A percentile compares a stretch with the other conserved stretches of the same genome.
These are phyloP conservation scores for Oryctes rhinoceros DNA, from an alignment of 1,140 invertebrate species.

Conservation along the genomic window DNA sequence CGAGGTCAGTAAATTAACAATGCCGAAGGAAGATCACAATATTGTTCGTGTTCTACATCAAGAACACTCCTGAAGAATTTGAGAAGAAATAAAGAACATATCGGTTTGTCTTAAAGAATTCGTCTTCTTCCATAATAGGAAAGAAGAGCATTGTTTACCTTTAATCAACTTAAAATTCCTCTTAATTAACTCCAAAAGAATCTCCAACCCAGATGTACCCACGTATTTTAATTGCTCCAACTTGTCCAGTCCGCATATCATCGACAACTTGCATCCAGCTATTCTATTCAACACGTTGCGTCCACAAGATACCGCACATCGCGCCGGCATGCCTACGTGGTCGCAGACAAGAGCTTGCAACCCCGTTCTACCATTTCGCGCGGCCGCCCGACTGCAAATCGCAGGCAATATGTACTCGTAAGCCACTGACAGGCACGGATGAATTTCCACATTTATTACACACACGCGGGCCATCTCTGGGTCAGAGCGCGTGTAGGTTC, in stretches of 20 bases:
- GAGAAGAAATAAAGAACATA: too few relatives aligned
- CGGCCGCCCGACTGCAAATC: not conserved
- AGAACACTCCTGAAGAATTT: too few relatives aligned
- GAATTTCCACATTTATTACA: not conserved
- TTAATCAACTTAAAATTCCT: too few relatives aligned
- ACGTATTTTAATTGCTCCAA: too few relatives aligned
- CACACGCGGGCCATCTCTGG: not conserved
- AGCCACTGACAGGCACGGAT: slow-evolving; percentile 6
- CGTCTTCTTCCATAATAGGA: too few relatives aligned
- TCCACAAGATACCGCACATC: not conserved
- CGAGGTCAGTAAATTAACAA: too few relatives aligned
- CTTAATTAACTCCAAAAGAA: too few relatives aligned
- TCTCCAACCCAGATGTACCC: too few relatives aligned
- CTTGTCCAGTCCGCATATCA: not conserved
- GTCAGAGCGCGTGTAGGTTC: not conserved
- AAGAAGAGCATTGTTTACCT: too few relatives aligned
- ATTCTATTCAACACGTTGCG: not conserved
- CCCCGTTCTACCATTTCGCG: not conserved
- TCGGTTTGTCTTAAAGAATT: too few relatives aligned
- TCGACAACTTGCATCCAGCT: not conserved
- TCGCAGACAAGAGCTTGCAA: not conserved
- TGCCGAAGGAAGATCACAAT: too few relatives aligned
- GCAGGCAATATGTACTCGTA: slow-evolving; percentile 8
- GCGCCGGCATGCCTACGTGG: not conserved
- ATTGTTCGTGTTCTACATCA: too few relatives aligned